Conservation (phyloP, 2,888 invertebrate species). For the Caenorhabditis sinica region DNA sequence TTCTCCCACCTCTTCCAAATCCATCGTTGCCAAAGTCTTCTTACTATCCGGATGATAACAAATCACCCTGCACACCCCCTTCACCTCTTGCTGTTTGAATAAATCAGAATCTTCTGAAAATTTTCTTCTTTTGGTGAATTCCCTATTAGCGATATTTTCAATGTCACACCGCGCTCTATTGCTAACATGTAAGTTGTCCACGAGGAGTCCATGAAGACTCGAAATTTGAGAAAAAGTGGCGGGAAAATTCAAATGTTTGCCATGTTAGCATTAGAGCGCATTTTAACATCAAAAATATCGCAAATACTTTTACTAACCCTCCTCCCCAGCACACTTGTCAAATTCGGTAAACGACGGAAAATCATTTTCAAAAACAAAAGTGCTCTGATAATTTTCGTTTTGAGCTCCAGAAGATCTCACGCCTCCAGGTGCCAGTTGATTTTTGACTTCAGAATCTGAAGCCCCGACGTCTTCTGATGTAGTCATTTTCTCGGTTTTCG, state of each 20-base stretch:
- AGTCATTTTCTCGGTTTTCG: slow-evolving; percentile 32
- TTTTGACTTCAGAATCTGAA: slow-evolving; percentile 84
- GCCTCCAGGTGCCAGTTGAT: slow-evolving; percentile 94
- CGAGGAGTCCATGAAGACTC: too few species aligned
- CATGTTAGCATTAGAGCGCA: too few species aligned
- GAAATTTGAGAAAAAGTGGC: too few species aligned
- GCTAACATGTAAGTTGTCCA: too few species aligned
- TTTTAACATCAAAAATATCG: not conserved
- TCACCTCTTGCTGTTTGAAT: slow-evolving; percentile 70
- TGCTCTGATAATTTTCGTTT: slow-evolving; percentile 84
- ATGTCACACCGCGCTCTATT: too few species aligned
- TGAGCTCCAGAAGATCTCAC: slow-evolving; percentile 86
- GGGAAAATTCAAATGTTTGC: too few species aligned
- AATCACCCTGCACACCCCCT: slow-evolving; percentile 94
- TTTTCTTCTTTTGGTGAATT: too few species aligned
- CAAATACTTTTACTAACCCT: slow-evolving; percentile 13
- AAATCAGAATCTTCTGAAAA: slow-evolving; percentile 49
- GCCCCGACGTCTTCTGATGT: not conserved
- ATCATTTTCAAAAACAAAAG: slow-evolving; percentile 96
- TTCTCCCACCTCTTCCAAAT: slow-evolving; percentile 88
- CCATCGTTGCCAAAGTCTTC: slow-evolving; percentile 93
- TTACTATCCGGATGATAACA: slow-evolving; percentile 96
- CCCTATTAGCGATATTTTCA: too few species aligned
- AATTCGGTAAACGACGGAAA: slow-evolving; percentile 90
- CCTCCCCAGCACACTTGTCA: slow-evolving; percentile 49